Evolutionary conservation across 2,888 invertebrate genomes (phyloP).

Genomic region (Agonopterix arenella): DNA sequence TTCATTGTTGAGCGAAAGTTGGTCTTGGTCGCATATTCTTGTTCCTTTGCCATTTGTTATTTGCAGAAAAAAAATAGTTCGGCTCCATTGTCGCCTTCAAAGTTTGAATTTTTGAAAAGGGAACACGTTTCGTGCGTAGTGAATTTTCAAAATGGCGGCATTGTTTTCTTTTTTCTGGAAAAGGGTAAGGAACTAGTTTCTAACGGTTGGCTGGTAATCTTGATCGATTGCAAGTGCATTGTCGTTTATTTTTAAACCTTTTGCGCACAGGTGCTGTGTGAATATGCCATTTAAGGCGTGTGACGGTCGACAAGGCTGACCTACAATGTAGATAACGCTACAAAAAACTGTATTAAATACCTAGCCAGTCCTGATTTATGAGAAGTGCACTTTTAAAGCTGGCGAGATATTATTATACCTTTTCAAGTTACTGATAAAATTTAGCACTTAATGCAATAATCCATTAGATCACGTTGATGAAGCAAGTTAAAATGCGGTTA

Average conservation of each 20-base stretch:
- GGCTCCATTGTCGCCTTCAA: constrained; percentile 36
- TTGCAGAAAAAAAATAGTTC: constrained; percentile 44
- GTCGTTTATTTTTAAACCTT: constrained; percentile 3
- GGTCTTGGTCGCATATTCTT: constrained; percentile 35
- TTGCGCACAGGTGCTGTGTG: constrained; percentile 4
- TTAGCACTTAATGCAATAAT: too few relatives aligned
- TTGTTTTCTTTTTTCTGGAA: constrained; percentile 24
- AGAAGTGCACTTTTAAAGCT: too few relatives aligned
- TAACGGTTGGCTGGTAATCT: constrained; percentile 22
- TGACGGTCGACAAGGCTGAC: too few relatives aligned
- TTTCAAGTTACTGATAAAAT: too few relatives aligned
- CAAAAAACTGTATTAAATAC: too few relatives aligned
- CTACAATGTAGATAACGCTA: too few relatives aligned
- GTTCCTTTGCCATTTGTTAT: constrained; percentile 42
- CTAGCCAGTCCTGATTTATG: too few relatives aligned
- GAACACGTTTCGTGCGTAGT: constrained; percentile 36
- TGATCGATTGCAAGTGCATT: constrained; percentile 5
- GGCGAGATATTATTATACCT: too few relatives aligned
- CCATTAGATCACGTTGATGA: too few relatives aligned
- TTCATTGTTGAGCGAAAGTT: constrained; percentile 25
- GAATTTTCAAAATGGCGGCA: constrained; percentile 33
- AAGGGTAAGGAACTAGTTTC: constrained; percentile 28
- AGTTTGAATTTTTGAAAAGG: constrained; percentile 32
- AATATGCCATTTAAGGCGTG: not conserved
- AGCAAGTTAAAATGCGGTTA: too few relatives aligned